phyloP scores from a whole-genome alignment of 2,113 vertebrate genomes.

The human region GRCh38 chr12:23921501-23922000 shows the following conservation, averaged over 20 bases:
- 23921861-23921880: slow-evolving; percentile 80
- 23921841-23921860: slow-evolving; percentile 76
- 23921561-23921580: slow-evolving; percentile 80
- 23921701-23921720: slow-evolving; percentile 76
- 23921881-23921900: slow-evolving; percentile 72
- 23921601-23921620: slow-evolving; percentile 74
- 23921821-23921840: slow-evolving; percentile 76
- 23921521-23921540: slow-evolving; percentile 78
- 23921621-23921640: slow-evolving; percentile 80
- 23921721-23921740: slow-evolving; percentile 75
- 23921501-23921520: slow-evolving; percentile 71
- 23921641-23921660: slow-evolving; percentile 82
- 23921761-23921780: slow-evolving; percentile 80
- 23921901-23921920: slow-evolving; percentile 78
- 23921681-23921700: slow-evolving; percentile 78
- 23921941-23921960: slow-evolving; percentile 72
- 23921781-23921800: slow-evolving; percentile 80
- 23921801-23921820: slow-evolving; percentile 77
- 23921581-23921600: slow-evolving; percentile 81
- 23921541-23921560: slow-evolving; percentile 78
- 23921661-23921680: slow-evolving; percentile 80
- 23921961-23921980: slow-evolving; percentile 70
- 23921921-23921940: slow-evolving; percentile 76
- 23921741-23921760: slow-evolving; percentile 74
- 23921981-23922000: slow-evolving; percentile 78